Conservation (phyloP, 2,888 invertebrate genomes). For the Gnatocerus cornutus region DNA sequence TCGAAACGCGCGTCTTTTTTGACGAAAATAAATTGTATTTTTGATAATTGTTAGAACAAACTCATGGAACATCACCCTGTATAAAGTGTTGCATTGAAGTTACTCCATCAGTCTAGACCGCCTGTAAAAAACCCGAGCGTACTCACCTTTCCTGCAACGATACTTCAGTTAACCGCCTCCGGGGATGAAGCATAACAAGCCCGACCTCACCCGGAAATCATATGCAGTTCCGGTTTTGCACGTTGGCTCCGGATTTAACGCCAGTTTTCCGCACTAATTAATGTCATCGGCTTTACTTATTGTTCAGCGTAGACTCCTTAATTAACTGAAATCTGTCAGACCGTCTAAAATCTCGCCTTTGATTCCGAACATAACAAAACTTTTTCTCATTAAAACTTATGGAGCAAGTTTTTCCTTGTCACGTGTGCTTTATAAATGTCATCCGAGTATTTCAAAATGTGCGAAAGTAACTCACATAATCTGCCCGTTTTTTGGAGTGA, state of each 20-base stretch:
- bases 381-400: constrained; percentile 18
- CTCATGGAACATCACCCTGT: no score
- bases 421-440: not conserved
- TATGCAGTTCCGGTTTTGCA: constrained; percentile 56
- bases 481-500: constrained; percentile 8
- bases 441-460: not conserved
- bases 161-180: constrained; percentile 46
- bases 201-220: constrained; percentile 55
- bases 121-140: no score
- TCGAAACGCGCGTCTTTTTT: no score
- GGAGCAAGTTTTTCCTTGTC: constrained; percentile 4
- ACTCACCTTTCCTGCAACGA: no score
- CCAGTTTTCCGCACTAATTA: constrained; percentile 59
- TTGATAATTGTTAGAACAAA: no score
- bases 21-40: no score
- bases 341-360: not conserved
- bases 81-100: no score
- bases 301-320: constrained; percentile 20
- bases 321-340: constrained; percentile 30
- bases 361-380: constrained; percentile 1
- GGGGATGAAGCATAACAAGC: constrained; percentile 46
- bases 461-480: not conserved
- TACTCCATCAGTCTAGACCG: no score
- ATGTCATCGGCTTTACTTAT: constrained; percentile 55
- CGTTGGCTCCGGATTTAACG: constrained; percentile 56